These are phyloP conservation scores for Melipona bicolor DNA, from an alignment of 2,888 invertebrate species.

Conservation along the genomic window DNA sequence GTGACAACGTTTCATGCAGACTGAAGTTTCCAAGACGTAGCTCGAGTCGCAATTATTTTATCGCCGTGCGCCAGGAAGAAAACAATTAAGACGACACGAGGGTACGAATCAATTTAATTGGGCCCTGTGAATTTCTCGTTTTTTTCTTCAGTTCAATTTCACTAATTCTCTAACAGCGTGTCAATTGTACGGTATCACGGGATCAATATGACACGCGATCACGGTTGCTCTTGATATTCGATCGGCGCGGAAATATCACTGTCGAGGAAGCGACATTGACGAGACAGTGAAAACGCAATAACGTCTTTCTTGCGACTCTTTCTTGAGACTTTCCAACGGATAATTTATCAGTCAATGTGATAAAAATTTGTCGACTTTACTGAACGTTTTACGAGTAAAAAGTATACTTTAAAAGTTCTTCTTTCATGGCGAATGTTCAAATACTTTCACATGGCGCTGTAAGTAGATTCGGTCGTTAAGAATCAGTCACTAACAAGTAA, in stretches of 20 bases:
- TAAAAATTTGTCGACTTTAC: neutral
- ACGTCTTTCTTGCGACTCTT: neutral
- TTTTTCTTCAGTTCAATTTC: neutral
- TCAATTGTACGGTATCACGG: conserved; percentile 23
- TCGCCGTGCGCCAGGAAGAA: neutral
- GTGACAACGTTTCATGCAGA: neutral
- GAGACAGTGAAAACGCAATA: too few species aligned
- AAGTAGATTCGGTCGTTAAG: too few species aligned
- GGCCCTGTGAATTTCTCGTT: conserved; percentile 24
- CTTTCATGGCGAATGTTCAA: too few species aligned
- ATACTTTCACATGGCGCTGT: too few species aligned
- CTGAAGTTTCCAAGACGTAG: neutral
- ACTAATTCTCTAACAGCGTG: neutral
- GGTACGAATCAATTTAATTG: conserved; percentile 43
- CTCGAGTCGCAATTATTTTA: conserved; percentile 22
- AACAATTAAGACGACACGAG: conserved; percentile 17
- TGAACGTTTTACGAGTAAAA: too few species aligned
- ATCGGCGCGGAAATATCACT: conserved; percentile 5
- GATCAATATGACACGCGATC: conserved; percentile 20
- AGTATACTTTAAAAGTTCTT: too few species aligned
- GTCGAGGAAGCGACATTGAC: neutral
- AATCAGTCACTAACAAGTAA: too few species aligned
- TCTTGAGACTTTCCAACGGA: neutral
- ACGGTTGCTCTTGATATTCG: conserved; percentile 23
- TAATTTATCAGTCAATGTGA: neutral